Conservation (phyloP, 2,113 vertebrate genomes). For the Myrmecophaga tridactyla region DNA sequence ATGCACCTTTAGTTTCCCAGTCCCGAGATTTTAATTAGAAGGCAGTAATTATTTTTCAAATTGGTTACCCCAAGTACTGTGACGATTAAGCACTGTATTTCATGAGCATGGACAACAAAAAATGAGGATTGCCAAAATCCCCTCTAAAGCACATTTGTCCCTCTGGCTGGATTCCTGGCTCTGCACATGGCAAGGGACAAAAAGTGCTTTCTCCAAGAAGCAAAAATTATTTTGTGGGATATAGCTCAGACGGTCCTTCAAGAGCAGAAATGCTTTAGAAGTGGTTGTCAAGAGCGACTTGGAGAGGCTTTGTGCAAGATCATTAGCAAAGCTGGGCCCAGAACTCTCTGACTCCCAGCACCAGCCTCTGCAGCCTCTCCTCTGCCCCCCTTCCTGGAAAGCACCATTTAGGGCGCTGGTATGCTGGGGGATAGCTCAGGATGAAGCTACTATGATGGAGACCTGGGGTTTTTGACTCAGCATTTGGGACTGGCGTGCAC, state of each 20-base stretch:
- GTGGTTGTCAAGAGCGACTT: neutral
- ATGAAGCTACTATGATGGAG: neutral
- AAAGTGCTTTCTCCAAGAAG: neutral
- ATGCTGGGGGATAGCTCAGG: neutral
- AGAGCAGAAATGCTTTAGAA: neutral
- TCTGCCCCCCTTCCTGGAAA: neutral
- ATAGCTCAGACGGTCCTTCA: neutral
- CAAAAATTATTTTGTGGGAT: neutral
- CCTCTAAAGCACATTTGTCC: constrained; percentile 19
- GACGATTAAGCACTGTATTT: constrained; percentile 73
- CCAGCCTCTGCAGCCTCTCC: neutral
- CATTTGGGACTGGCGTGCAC: neutral
- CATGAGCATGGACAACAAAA: constrained; percentile 72
- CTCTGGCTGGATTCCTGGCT: neutral
- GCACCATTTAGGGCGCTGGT: neutral
- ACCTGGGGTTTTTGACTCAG: neutral
- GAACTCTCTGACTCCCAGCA: neutral
- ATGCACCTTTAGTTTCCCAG: constrained; percentile 79
- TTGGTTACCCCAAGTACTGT: constrained; percentile 77
- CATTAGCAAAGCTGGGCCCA: neutral
- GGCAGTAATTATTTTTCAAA: constrained; percentile 83
- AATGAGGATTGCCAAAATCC: constrained; percentile 67
- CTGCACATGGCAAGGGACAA: neutral
- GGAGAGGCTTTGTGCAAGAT: neutral
- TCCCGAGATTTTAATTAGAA: constrained; percentile 86